Evolutionary conservation across 2,797 vertebrate species (phyloP).

Genomic region (Hirundo rustica): DNA sequence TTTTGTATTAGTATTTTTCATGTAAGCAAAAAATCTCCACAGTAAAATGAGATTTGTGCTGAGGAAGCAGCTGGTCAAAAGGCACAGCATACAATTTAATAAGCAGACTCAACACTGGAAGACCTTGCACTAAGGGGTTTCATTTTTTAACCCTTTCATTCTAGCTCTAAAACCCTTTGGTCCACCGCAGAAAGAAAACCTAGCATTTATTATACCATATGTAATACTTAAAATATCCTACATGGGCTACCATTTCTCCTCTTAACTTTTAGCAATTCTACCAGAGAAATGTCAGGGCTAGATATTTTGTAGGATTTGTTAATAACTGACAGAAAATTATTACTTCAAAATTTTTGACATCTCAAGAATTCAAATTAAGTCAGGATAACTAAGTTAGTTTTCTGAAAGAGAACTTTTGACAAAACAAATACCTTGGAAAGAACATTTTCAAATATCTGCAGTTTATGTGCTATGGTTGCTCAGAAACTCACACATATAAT

Average conservation of each 20-base stretch:
- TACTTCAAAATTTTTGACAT: neutral
- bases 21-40: conserved; percentile 43
- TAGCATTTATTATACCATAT: neutral
- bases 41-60: conserved; percentile 23
- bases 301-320: neutral
- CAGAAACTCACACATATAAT: neutral
- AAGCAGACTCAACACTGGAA: conserved; percentile 27
- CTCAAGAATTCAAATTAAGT: neutral
- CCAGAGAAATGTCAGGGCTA: neutral
- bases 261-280: neutral
- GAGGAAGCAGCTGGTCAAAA: conserved; percentile 60
- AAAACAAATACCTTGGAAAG: neutral
- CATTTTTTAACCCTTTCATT: conserved; percentile 36
- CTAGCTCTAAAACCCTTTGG: neutral
- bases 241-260: neutral
- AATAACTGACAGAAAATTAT: neutral
- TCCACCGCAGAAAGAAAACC: neutral
- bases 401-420: neutral
- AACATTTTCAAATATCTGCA: neutral
- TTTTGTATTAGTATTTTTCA: conserved; percentile 42
- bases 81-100: conserved; percentile 45
- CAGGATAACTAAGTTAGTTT: neutral
- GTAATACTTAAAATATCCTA: neutral
- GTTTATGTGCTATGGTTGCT: neutral
- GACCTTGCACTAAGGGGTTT: neutral